A percentile compares a stretch with the other conserved stretches of the same genome.
These are phyloP conservation scores for Ophion ventricosus DNA, from an alignment of 2,888 invertebrate species.

Conservation along the genomic window DNA sequence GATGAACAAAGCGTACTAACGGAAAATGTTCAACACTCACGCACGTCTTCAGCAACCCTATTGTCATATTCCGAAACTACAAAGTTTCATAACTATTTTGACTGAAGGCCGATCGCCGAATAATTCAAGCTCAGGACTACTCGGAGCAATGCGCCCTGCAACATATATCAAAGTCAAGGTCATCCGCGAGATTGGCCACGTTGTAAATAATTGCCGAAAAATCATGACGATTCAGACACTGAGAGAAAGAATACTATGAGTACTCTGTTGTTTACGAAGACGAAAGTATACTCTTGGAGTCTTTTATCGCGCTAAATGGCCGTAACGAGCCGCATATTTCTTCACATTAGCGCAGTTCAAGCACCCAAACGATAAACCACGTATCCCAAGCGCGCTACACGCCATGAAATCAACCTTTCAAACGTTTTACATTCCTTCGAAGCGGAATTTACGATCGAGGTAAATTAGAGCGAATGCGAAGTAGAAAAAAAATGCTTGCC, in stretches of 20 bases:
- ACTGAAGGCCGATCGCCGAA: too few species aligned
- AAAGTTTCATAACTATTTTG: too few species aligned
- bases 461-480: slow-evolving; percentile 1
- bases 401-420: slow-evolving; percentile 7
- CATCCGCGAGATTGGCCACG: background rate
- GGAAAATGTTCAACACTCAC: too few species aligned
- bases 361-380: too few species aligned
- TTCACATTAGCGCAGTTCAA: too few species aligned
- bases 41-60: too few species aligned
- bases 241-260: background rate
- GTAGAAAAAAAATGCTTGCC: background rate
- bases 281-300: background rate
- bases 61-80: too few species aligned
- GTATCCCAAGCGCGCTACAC: too few species aligned
- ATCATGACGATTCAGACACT: background rate
- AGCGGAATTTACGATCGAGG: background rate
- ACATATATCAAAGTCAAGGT: background rate
- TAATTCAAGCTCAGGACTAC: background rate
- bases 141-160: background rate
- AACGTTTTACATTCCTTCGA: background rate
- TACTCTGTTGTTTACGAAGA: background rate
- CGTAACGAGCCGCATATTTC: background rate
- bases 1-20: too few species aligned
- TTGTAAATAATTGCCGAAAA: background rate
- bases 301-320: background rate